Percentiles rank a stretch among this genome's conserved stretches.
These are phyloP conservation scores for Agelastica alni DNA, from an alignment of 2,888 invertebrate species.

Conservation along the genomic window DNA sequence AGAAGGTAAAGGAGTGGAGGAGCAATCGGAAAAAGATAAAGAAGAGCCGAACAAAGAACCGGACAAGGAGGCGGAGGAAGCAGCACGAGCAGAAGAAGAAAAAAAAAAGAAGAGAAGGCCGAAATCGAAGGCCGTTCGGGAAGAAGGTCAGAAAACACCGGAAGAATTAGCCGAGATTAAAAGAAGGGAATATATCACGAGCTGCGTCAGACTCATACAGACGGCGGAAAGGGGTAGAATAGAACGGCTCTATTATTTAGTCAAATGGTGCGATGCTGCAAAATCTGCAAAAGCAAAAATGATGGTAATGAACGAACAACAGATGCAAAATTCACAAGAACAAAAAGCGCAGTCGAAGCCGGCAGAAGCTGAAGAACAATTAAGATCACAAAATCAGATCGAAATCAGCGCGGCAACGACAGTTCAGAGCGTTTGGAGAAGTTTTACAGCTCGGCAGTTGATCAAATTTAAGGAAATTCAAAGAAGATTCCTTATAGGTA, in stretches of 20 bases:
- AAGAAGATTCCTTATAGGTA: slow-evolving; percentile 59
- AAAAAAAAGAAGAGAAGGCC: slow-evolving; percentile 8
- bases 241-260: slow-evolving; percentile 45
- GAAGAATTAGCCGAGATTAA: slow-evolving; percentile 34
- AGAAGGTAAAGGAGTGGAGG: slow-evolving; percentile 41
- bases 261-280: slow-evolving; percentile 4
- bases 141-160: slow-evolving; percentile 18
- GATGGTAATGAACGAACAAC: background rate
- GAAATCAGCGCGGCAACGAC: slow-evolving; percentile 45
- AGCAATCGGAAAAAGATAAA: slow-evolving; percentile 24
- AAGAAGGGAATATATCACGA: slow-evolving; percentile 38
- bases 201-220: slow-evolving; percentile 55
- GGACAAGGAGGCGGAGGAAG: slow-evolving; percentile 9
- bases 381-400: background rate
- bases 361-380: slow-evolving; percentile 3
- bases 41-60: background rate
- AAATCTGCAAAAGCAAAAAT: slow-evolving; percentile 13
- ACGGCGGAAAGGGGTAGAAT: slow-evolving; percentile 58
- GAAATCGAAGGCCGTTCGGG: slow-evolving; percentile 11
- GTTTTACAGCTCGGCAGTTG: slow-evolving; percentile 56
- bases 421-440: slow-evolving; percentile 58
- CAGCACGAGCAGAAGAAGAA: slow-evolving; percentile 10
- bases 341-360: background rate
- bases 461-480: slow-evolving; percentile 54
- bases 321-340: background rate